Base-by-base conservation (phyloP, 2,113 vertebrate genomes). In the Siniperca knerii region DNA sequence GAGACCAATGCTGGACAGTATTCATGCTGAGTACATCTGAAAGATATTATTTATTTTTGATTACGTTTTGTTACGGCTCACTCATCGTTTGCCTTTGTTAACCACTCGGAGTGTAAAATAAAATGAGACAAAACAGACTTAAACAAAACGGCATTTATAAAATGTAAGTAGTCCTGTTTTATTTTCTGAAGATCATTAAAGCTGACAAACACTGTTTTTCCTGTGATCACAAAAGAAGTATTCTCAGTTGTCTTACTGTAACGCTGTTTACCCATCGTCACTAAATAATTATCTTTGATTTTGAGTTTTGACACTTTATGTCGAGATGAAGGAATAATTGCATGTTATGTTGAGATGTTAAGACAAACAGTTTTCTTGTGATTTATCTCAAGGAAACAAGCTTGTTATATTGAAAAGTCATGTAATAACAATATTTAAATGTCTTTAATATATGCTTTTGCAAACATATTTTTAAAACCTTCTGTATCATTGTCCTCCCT, bases 321-420 rank as follows among this genome's bases (percentile, higher is more conserved):
- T 52, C 8, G n/a, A 58, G 44, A 72, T 4, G 44, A 81, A 83
- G 58, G 0, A 74, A 64, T 46, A 66, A 67, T 55, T 10, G 4
- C 58, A 50, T 12, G 42, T 60, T 50, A 9, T 54, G 73, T 52
- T 37, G 35, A 55, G 37, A n/a, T 33, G 52, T 67, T 46, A 25
- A 23, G 21, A 40, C n/a, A 42, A 79, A 73, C 5, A 35, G 58
- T 52, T 77, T 44, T 15, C 35, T 15, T 57, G 64, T 2, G 7
- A 62, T 64, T 74, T 21, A 57, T 79, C 70, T 65, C 11, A 9
- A 40, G 62, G 20, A 62, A 68, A 64, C 55, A 7, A 7, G 48
- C n/a, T 11, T 35, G 20, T 73, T 65, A 35, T 23, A 18, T 23
- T 2, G 1, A 13, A 50, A 37, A 11, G 33, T 25, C 25, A 25